Conservation (phyloP, 2,113 vertebrate genomes). For the Lontra canadensis region DNA sequence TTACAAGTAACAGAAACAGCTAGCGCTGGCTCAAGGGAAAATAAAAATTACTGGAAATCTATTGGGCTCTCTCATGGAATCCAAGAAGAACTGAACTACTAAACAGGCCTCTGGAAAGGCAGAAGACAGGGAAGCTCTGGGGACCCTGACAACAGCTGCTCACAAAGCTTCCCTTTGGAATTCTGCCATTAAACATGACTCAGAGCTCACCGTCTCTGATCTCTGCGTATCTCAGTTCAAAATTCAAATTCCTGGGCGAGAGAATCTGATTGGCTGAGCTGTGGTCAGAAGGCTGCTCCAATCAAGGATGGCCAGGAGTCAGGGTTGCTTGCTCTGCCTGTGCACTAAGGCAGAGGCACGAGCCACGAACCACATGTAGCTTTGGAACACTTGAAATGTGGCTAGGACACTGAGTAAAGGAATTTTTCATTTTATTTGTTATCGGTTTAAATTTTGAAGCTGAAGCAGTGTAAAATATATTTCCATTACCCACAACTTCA, state of each 20-base stretch:
- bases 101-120: neutral
- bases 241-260: slow-evolving; percentile 23
- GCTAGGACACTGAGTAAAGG: neutral
- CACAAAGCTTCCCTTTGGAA: slow-evolving; percentile 37
- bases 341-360: neutral
- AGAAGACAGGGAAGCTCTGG: slow-evolving; percentile 1
- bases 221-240: slow-evolving; percentile 32
- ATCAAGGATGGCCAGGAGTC: neutral
- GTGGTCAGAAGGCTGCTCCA: neutral
- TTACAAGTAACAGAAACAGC: slow-evolving; percentile 33
- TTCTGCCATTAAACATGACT: slow-evolving; percentile 39
- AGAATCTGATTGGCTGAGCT: slow-evolving; percentile 22
- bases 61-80: neutral
- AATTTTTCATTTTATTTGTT: slow-evolving; percentile 21
- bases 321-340: neutral
- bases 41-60: slow-evolving; percentile 14
- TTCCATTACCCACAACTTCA: neutral
- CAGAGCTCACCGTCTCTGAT: neutral
- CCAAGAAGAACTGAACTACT: neutral
- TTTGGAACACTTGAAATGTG: neutral
- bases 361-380: neutral
- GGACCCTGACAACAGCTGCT: slow-evolving; percentile 47
- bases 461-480: neutral
- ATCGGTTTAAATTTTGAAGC: slow-evolving; percentile 11
- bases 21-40: neutral